These are phyloP conservation scores for Tragelaphus oryx DNA, from an alignment of 2,797 vertebrate species.

Conservation along the genomic window DNA sequence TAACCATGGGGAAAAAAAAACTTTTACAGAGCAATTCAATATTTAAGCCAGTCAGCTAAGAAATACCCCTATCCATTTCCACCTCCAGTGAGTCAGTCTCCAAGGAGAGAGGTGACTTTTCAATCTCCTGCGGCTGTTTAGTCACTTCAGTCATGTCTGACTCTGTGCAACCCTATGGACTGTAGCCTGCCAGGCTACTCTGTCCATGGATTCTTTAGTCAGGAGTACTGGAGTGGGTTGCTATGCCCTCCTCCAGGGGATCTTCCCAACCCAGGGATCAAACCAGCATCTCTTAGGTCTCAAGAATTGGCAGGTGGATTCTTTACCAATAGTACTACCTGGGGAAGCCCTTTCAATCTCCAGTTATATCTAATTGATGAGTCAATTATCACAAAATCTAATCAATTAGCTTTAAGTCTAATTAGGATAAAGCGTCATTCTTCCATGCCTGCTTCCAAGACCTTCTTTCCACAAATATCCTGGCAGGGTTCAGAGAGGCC, in stretches of 20 bases:
- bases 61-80: background rate
- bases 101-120: background rate
- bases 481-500: background rate
- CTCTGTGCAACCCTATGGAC: background rate
- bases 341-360: background rate
- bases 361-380: background rate
- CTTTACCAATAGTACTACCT: background rate
- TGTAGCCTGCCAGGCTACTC: background rate
- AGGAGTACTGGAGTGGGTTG: background rate
- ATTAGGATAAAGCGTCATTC: background rate
- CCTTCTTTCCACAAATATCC: background rate
- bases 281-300: background rate
- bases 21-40: background rate
- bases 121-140: background rate
- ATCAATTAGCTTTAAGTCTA: background rate
- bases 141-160: background rate
- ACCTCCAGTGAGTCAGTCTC: background rate
- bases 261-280: background rate
- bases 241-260: background rate
- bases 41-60: background rate
- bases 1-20: background rate
- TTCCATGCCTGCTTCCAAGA: background rate
- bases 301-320: background rate
- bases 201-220: background rate
- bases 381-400: background rate